Evolutionary conservation across 2,113 vertebrate species (phyloP).

Genomic region (Bubo blakistoni): DNA sequence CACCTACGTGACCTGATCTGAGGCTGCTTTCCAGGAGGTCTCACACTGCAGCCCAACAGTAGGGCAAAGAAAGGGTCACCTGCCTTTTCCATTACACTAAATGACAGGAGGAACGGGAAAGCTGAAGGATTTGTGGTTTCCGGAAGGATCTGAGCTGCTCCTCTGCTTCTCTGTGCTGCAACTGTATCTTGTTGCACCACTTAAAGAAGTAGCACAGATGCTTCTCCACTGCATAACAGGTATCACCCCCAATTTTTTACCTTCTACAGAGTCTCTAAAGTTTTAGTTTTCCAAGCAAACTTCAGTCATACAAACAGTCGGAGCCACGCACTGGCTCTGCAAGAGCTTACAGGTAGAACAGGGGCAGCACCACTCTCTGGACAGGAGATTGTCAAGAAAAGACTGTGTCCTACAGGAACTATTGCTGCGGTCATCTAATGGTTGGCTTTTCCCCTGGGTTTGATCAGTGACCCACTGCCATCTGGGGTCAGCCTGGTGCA

Average conservation of each 20-base stretch:
- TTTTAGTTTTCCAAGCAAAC: not conserved
- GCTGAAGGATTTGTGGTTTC: rapidly evolving
- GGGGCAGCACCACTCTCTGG: not conserved
- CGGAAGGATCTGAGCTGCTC: not conserved
- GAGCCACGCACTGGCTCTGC: not conserved
- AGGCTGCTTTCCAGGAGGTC: not conserved
- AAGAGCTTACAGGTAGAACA: not conserved
- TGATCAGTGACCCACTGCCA: not conserved
- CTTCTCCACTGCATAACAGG: not conserved
- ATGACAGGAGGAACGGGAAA: not conserved
- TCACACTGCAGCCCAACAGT: not conserved
- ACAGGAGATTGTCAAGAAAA: not conserved
- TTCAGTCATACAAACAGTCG: not conserved
- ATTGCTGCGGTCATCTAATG: not conserved
- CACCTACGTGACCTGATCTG: not conserved
- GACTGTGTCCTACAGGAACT: not conserved
- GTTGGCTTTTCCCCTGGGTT: not conserved
- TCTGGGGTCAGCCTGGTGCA: not conserved
- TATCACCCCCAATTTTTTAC: not conserved
- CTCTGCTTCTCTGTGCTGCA: not conserved
- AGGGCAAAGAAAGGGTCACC: not conserved
- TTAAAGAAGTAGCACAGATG: not conserved
- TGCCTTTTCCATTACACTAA: not conserved
- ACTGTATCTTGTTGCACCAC: rapidly evolving
- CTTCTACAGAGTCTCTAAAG: not conserved